Conservation (phyloP, 2,113 vertebrate genomes). For the Notarius lentiginosus region DNA sequence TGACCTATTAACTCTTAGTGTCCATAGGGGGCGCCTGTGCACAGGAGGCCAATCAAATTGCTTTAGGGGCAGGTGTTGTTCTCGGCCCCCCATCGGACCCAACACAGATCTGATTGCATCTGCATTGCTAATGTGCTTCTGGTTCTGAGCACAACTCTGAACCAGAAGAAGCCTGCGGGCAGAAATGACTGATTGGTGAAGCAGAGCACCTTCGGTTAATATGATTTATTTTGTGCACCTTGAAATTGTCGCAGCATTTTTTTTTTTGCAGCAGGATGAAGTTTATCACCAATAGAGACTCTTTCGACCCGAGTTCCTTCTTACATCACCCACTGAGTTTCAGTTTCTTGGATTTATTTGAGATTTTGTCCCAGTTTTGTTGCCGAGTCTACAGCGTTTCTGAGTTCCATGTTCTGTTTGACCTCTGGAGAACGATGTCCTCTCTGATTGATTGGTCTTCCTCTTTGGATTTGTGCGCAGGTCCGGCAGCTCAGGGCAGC, state of each 20-base stretch:
- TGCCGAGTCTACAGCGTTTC: background rate
- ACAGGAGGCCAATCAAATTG: background rate
- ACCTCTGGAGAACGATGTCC: background rate
- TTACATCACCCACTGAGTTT: background rate
- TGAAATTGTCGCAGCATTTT: background rate
- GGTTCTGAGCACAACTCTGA: background rate
- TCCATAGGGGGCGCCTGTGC: background rate
- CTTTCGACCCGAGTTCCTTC: background rate
- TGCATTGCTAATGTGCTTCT: conserved; percentile 20
- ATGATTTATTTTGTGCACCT: background rate
- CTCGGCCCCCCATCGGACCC: background rate
- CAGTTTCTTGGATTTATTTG: background rate
- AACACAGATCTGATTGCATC: conserved; percentile 17
- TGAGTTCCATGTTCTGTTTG: background rate
- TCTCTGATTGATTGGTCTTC: conserved; percentile 13
- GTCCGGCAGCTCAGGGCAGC: conserved; percentile 75
- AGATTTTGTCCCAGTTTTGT: background rate
- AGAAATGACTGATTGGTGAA: background rate
- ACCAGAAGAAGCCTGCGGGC: background rate
- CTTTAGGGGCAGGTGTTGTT: background rate
- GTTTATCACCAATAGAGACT: background rate
- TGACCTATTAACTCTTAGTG: background rate
- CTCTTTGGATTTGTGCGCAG: conserved; percentile 41
- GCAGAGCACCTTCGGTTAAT: background rate
- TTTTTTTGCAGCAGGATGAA: background rate